Percentiles rank a stretch among this genome's conserved stretches.
Evolutionary conservation across 2,113 vertebrate species (phyloP).

Genomic region (Chloropsis hardwickii): DNA sequence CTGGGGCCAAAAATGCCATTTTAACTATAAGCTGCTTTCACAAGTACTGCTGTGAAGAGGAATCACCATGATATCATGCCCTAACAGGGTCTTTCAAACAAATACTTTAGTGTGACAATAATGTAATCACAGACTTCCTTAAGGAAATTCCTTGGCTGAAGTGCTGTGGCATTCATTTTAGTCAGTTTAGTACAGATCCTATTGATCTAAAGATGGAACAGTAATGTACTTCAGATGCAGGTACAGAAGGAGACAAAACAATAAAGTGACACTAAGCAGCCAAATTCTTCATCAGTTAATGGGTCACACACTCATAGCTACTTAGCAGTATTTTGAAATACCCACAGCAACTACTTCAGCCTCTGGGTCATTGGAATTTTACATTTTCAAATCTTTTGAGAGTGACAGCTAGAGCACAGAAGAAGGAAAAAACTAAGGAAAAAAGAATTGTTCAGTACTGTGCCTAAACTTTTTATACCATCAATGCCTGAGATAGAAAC

Average conservation of each 20-base stretch:
- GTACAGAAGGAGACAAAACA: not conserved
- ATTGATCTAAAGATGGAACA: not conserved
- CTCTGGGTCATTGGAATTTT: not conserved
- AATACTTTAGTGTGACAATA: not conserved
- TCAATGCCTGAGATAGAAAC: not conserved
- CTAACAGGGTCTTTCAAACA: not conserved
- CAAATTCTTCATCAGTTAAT: not conserved
- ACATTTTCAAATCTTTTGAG: not conserved
- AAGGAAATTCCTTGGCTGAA: not conserved
- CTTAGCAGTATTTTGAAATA: not conserved
- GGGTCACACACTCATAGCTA: not conserved
- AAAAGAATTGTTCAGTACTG: not conserved
- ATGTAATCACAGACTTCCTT: not conserved
- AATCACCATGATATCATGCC: not conserved
- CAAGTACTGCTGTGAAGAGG: not conserved
- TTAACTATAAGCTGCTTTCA: not conserved
- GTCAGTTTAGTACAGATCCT: not conserved
- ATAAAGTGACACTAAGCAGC: not conserved
- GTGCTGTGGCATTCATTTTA: not conserved
- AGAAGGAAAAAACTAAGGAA: not conserved
- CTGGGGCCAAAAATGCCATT: not conserved
- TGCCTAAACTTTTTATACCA: not conserved
- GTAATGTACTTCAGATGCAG: not conserved
- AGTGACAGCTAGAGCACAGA: not conserved
- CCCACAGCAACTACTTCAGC: not conserved